Evolutionary conservation across 2,113 vertebrate genomes (phyloP).

Genomic region (Bettongia penicillata): DNA sequence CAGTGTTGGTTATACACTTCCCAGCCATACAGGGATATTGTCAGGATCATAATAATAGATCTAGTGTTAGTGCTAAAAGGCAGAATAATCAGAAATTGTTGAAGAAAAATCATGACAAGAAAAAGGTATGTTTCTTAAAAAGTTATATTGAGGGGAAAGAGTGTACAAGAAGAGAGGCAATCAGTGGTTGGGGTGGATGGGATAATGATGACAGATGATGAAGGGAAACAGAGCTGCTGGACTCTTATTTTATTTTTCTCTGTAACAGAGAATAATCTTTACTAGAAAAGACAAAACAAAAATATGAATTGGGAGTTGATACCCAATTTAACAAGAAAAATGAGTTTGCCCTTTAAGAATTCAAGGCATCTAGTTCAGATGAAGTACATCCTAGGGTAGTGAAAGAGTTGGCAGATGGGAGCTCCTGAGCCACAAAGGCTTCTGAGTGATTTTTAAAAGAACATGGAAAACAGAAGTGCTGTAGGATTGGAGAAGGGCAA

Average conservation of each 20-base stretch:
- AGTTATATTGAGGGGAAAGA: background rate
- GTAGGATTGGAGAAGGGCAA: background rate
- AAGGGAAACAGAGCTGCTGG: background rate
- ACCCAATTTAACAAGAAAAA: background rate
- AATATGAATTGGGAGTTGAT: background rate
- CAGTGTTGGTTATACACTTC: background rate
- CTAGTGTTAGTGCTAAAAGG: background rate
- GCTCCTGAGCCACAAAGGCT: background rate
- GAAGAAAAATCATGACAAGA: background rate
- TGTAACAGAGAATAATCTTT: background rate
- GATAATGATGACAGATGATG: background rate
- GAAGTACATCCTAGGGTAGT: background rate
- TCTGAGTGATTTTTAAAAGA: background rate
- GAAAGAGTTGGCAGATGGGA: background rate
- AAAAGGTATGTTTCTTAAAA: background rate
- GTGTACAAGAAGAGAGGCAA: background rate
- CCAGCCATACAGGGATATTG: background rate
- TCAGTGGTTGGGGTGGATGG: background rate
- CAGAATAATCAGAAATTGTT: background rate
- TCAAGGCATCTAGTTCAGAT: background rate
- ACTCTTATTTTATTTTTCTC: background rate
- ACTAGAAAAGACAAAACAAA: background rate
- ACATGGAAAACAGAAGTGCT: background rate
- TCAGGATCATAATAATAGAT: background rate
- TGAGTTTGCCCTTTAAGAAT: background rate